Evolutionary conservation across 2,888 invertebrate species (phyloP), one percentile per base, ranked within the genome.

Genomic region (Drosophila neoperkinsi): DNA sequence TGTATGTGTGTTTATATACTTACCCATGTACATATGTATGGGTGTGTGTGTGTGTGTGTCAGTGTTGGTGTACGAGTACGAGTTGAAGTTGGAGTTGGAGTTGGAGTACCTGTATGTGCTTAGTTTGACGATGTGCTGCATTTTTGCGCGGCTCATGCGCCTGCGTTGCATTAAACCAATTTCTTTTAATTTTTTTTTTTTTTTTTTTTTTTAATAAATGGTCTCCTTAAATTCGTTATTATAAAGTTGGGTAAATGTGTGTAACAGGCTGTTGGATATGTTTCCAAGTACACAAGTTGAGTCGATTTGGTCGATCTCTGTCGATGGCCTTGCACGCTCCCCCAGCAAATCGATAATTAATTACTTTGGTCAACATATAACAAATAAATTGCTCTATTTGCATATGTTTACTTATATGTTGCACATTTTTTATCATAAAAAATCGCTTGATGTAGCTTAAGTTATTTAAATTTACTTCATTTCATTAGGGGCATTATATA

Each of bases 91-190:
- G 18, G 11, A 28, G 43, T n/a, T 43, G 46, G 13, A 46, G 46
- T 21, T 56, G 36, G 28, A 56, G 56, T 56, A 28, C 38, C 56
- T 57, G 41, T 31, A 31, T 31, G 16, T 31, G 57, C 21, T 10
- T 43, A 30, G 31, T 31, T 57, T 57, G 56, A 38, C 41, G 56
- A 56, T 65, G 33, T 34, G n/a, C 46, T 31, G 63, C 46, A 36
- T 58, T 57, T 71, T 46, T 41, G 64, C 25, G 43, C 34, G 55
- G 34, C 74, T 65, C 46, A 18, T 64, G 60, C 56, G 56, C 61
- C 68, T 62, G 76, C 51, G 64, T 64, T 79, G 86, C 80, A 82
- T 80, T 77, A 71, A 77, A 88, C 86, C 74, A 83, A 86, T 88
- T 84, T 84, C 81, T 86, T 64, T 65, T 86, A 77, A 88, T 88